phyloP scores from a whole-genome alignment of 1,140 invertebrate genomes.

The Holcopasites calliopsidis region DNA sequence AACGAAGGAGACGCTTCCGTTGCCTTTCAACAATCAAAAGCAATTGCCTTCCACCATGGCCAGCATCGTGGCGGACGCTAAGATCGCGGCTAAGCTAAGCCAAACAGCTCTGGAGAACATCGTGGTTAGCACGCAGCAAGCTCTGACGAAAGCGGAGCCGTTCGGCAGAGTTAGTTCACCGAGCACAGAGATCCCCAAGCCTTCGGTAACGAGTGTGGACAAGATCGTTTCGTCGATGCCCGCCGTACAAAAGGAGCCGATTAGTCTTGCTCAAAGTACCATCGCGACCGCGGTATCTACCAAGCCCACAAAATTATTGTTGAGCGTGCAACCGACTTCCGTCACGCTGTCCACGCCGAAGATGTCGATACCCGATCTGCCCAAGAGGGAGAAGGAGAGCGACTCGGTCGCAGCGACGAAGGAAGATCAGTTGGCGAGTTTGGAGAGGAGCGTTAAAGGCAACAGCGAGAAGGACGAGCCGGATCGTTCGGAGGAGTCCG shows the following conservation, averaged over 20 bases:
- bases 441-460: conserved; percentile 11
- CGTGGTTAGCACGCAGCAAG: conserved; percentile 36
- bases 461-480: conserved; percentile 46
- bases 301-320: conserved; percentile 47
- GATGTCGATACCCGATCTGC: conserved; percentile 67
- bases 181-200: conserved; percentile 6
- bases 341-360: conserved; percentile 70
- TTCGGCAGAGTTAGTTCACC: neutral
- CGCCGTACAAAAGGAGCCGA: conserved; percentile 14
- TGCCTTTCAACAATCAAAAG: conserved; percentile 55
- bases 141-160: neutral
- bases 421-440: conserved; percentile 33
- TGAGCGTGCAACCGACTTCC: conserved; percentile 68
- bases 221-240: neutral
- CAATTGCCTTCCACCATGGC: conserved; percentile 62
- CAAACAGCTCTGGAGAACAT: conserved; percentile 63
- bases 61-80: conserved; percentile 71
- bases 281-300: neutral
- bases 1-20: conserved; percentile 56
- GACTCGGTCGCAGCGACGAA: conserved; percentile 6
- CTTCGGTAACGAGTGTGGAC: conserved; percentile 1
- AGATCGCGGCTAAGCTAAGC: conserved; percentile 71
- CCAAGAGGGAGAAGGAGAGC: conserved; percentile 52
- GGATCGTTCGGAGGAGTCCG: conserved; percentile 44
- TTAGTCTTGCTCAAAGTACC: neutral